Evolutionary conservation across 1,140 invertebrate species (phyloP), one percentile per base, ranked within the genome.

Genomic region (Philotrypesis tridentata): DNA sequence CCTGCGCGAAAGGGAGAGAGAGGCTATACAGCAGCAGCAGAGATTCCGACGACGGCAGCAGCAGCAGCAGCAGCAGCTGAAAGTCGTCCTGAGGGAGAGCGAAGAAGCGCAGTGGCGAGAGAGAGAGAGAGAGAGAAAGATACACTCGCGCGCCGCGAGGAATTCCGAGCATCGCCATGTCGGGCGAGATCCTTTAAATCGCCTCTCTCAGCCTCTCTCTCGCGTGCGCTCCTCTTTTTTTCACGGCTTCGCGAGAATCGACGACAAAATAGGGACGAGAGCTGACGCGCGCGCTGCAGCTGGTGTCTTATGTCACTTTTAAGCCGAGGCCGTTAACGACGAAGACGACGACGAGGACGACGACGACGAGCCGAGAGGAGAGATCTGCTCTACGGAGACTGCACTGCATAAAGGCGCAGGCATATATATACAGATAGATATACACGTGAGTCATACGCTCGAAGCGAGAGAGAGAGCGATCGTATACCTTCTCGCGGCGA

Each of bases 81-180:
- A 21, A 33, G 67, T 70, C 67, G 31, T 65, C 61, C 61, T 17
- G 61, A 65, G 25, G 25, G 61, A 65, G 25, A 1, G n/a, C 2
- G 17, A 14, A 48, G 43, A 17, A 48, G 17, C 43, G 14, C 43
- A 27, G n/a, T 5, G n/a, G 0, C 1, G 11, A 21, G 0, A 23
- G 1, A 1, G 0, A 43, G 12, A 73, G 4, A 55, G 1, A 60
- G 12, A 55, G 6, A 27, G 37, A 27, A 14, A n/a, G 70, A 37
- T 17, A n/a, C 37, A 61, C 29, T 75, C 27, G 71, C 27, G 48
- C 29, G 71, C 27, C 48, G 1, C 43, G n/a, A 60, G 55, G 78
- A 79, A 79, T 79, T 65, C 60, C 78, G 78, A 63, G 55, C 31
- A 72, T 79, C 17, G 78, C 78, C 78, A 72, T 79, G 48, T 79